phyloP scores from a whole-genome alignment of 2,797 vertebrate genomes.

The Onychomys torridus region DNA sequence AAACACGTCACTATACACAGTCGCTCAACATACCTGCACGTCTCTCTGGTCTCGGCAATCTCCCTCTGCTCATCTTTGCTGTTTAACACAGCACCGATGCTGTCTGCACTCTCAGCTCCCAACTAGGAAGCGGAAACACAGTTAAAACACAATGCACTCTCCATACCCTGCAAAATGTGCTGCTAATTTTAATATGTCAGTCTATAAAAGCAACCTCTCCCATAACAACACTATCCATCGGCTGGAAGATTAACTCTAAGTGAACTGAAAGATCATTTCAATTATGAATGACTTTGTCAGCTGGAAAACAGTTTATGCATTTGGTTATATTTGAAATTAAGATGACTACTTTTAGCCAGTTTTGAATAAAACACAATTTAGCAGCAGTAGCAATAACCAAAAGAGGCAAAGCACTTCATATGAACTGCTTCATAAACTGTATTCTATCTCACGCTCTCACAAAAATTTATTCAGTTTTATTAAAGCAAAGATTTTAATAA shows the following conservation, averaged over 20 bases:
- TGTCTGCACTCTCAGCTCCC: conserved; percentile 97
- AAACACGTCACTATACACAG: background rate
- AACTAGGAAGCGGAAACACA: conserved; percentile 87
- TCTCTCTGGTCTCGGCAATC: conserved; percentile 96
- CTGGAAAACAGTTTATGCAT: conserved; percentile 14
- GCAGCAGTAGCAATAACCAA: background rate
- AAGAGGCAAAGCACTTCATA: background rate
- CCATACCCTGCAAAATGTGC: background rate
- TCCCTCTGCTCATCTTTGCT: conserved; percentile 98
- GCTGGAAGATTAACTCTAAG: background rate
- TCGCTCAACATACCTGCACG: conserved; percentile 89
- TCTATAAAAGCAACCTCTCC: background rate
- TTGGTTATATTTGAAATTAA: conserved; percentile 52
- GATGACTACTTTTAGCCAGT: background rate
- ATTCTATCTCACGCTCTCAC: background rate
- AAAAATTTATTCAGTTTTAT: background rate
- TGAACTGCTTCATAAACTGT: background rate
- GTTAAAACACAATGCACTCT: background rate
- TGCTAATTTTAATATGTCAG: background rate
- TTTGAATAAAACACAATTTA: conserved; percentile 4
- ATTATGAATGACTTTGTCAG: conserved; percentile 45
- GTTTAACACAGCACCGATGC: conserved; percentile 96
- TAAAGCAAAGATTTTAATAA: conserved; percentile 20
- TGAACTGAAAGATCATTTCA: background rate
- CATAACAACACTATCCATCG: background rate